Evolutionary conservation across 2,888 invertebrate species (phyloP), one percentile per base, ranked within the genome.

Genomic region (Drosophila leonis): DNA sequence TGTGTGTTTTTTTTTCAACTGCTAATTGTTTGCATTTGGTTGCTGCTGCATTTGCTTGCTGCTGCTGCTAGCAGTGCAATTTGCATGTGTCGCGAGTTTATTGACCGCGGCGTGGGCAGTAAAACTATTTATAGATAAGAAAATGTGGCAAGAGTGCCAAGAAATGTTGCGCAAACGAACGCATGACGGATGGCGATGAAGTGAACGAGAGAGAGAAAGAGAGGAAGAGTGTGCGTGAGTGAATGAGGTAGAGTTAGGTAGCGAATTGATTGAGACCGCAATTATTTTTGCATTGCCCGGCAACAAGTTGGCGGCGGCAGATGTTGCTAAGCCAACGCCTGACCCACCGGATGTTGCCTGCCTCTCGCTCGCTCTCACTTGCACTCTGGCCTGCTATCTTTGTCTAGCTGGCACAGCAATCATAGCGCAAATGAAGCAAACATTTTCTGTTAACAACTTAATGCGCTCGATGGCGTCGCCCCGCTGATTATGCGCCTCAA

Each of bases 361-460:
- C 18, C 49, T 49, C 48, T 44, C 63, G 64, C 48, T 63, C 48
- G n/a, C 76, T 24, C 12, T 8, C 35, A 18, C 37, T 27, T 37
- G 9, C 20, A 29, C 37, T 1, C 57, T 27, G 27, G 8, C 0
- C 9, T 9, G 35, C 46, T 42, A 5, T 27, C 57, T 44, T 18
- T 42, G 44, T 56, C 61, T 49, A 37, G 39, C 51, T 13, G 4
- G 24, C 29, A 29, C 10, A 29, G 90, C 88, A 88, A 88, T 90
- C 88, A 80, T 85, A 75, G 80, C 77, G 78, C 86, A 90, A 88
- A 90, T 90, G 89, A 88, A 90, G 90, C 89, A 90, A 89, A 90
- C 85, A 87, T 88, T 89, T 87, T 84, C 86, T 90, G 90, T 90
- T 88, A 88, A 88, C 88, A 90, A 88, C 90, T 88, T 90, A 86